Percentiles rank a stretch among this genome's conserved stretches.
phyloP scores from a whole-genome alignment of 2,888 invertebrate species.

The Ophonus ardosiacus region DNA sequence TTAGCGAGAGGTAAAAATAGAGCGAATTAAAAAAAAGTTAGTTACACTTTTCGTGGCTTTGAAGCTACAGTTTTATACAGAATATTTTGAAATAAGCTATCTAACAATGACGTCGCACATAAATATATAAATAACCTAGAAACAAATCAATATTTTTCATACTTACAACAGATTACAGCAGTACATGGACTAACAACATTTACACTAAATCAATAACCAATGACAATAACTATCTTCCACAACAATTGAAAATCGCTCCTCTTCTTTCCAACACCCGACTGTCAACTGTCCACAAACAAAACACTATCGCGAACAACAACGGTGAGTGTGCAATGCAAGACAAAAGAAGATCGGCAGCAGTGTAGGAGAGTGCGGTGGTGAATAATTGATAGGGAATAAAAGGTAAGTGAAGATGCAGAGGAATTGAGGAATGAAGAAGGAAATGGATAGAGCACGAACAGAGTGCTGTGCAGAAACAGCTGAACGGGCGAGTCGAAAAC shows the following conservation, averaged over 20 bases:
- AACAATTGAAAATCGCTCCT: not conserved
- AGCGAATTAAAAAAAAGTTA: too few relatives aligned
- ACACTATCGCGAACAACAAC: not conserved
- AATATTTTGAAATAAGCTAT: too few relatives aligned
- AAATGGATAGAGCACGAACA: not conserved
- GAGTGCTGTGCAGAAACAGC: conserved; percentile 43
- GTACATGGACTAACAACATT: conserved; percentile 46
- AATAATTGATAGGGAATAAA: conserved; percentile 12
- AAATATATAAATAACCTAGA: not conserved
- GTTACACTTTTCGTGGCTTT: too few relatives aligned
- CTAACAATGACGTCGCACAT: too few relatives aligned
- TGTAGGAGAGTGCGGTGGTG: not conserved
- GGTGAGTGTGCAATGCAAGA: not conserved
- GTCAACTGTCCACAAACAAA: not conserved
- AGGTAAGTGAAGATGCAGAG: not conserved
- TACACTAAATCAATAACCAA: conserved; percentile 16
- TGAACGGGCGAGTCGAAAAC: conserved; percentile 53
- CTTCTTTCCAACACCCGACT: not conserved
- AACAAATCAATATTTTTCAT: not conserved
- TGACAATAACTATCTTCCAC: not conserved
- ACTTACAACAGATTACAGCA: conserved; percentile 57
- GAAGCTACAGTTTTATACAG: too few relatives aligned
- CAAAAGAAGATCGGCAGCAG: conserved; percentile 19
- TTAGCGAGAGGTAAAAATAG: too few relatives aligned
- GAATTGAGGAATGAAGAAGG: not conserved